A percentile compares a stretch with the other conserved stretches of the same genome.
These are phyloP conservation scores for Calycopis cecrops DNA, from an alignment of 1,140 invertebrate genomes.

Conservation along the genomic window DNA sequence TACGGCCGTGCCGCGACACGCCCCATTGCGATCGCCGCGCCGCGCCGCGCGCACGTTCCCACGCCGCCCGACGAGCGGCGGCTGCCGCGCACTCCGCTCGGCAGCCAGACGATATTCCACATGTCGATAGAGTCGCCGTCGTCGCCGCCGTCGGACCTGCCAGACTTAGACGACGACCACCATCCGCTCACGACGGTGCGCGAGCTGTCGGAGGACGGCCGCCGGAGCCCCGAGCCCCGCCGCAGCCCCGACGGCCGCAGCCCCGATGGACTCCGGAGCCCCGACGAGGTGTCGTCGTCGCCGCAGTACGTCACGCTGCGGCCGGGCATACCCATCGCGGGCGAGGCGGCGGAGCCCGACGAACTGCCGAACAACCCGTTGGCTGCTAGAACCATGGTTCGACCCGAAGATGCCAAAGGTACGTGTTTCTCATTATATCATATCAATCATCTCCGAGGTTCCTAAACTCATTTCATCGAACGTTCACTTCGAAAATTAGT, in stretches of 20 bases:
- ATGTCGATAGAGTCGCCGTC: constrained; percentile 47
- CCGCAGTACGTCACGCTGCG: constrained; percentile 46
- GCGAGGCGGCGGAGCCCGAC: constrained; percentile 21
- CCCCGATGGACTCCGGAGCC: too few species aligned
- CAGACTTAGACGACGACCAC: constrained; percentile 31
- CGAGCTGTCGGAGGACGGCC: constrained; percentile 48
- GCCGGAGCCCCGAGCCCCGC: constrained; percentile 30
- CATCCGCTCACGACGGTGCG: constrained; percentile 48
- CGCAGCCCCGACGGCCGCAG: constrained; percentile 37
- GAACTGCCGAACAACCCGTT: constrained; percentile 38
- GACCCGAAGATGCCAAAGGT: constrained; percentile 31
- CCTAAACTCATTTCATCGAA: too few species aligned
- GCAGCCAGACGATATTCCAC: constrained; percentile 49
- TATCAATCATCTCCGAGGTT: too few species aligned
- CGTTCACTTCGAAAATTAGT: too few species aligned
- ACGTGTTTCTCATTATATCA: neutral
- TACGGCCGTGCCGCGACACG: constrained; percentile 37
- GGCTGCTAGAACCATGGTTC: constrained; percentile 31
- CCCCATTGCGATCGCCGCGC: constrained; percentile 34
- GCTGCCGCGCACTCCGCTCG: constrained; percentile 32
- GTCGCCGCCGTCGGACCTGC: constrained; percentile 30
- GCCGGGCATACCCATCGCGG: constrained; percentile 16
- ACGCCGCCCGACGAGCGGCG: constrained; percentile 28
- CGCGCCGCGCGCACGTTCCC: constrained; percentile 26
- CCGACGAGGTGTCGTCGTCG: constrained; percentile 33